Percentiles rank a stretch among this genome's conserved stretches.
phyloP scores from a whole-genome alignment of 1,140 invertebrate species.

The Drosophila serrata region DNA sequence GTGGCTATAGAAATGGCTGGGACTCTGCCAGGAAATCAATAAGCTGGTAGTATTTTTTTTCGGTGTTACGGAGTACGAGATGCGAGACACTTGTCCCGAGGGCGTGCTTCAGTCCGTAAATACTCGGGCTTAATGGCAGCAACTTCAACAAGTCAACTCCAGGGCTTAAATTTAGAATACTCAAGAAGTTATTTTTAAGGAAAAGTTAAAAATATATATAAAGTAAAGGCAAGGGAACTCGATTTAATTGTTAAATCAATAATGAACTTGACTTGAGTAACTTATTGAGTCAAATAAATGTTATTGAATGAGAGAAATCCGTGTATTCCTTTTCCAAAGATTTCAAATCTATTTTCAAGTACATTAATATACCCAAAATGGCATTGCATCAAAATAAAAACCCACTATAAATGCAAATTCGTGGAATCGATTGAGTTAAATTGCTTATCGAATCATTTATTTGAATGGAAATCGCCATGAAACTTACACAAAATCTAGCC shows the following conservation, averaged over 20 bases:
- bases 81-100: slow-evolving; percentile 36
- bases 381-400: background rate
- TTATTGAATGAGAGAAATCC: no score
- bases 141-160: slow-evolving; percentile 31
- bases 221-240: background rate
- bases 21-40: slow-evolving; percentile 41
- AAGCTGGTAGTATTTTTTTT: slow-evolving; percentile 4
- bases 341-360: no score
- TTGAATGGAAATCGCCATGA: slow-evolving; percentile 21
- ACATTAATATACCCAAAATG: background rate
- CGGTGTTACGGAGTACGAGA: background rate
- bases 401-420: slow-evolving; percentile 2
- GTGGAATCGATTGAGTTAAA: slow-evolving; percentile 17
- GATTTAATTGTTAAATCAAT: background rate
- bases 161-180: background rate
- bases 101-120: slow-evolving; percentile 35
- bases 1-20: slow-evolving; percentile 16
- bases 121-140: slow-evolving; percentile 15
- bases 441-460: slow-evolving; percentile 28
- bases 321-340: background rate
- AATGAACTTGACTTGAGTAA: background rate
- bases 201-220: slow-evolving; percentile 1
- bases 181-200: slow-evolving; percentile 1
- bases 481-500: slow-evolving; percentile 17
- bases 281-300: background rate